Percentiles rank a stretch among this genome's conserved stretches.
Evolutionary conservation across 2,113 vertebrate species (phyloP).

Genomic region (Rhinolophus sinicus): DNA sequence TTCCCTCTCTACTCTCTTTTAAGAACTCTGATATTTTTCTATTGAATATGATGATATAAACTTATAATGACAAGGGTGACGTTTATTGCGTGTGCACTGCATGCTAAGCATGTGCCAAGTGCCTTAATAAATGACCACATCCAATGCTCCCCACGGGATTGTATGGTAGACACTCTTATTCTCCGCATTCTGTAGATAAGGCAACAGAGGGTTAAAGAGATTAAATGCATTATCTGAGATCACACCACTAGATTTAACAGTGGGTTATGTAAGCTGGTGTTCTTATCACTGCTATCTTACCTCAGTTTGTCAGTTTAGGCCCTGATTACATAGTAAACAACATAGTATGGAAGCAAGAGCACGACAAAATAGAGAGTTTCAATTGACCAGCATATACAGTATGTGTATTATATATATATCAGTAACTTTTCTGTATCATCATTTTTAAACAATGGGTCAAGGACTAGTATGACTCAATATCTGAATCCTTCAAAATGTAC

Average conservation of each 20-base stretch:
- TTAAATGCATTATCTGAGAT: neutral
- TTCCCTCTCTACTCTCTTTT: neutral
- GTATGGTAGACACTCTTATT: rapidly evolving
- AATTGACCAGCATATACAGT: neutral
- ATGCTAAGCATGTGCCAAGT: neutral
- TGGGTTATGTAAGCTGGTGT: rapidly evolving
- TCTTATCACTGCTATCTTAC: rapidly evolving
- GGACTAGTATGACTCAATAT: too few relatives aligned
- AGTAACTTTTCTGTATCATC: neutral
- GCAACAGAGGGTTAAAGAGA: neutral
- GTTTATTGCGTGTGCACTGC: too few relatives aligned
- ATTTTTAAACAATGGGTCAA: neutral
- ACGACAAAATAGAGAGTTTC: neutral
- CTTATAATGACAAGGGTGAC: neutral
- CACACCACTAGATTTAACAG: too few relatives aligned
- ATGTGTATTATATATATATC: rapidly evolving
- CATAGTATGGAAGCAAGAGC: neutral
- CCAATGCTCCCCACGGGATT: rapidly evolving
- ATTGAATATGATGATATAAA: neutral
- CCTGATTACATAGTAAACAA: neutral
- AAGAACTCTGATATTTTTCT: neutral
- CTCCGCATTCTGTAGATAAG: neutral
- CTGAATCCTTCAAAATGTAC: neutral
- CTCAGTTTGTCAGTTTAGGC: neutral
- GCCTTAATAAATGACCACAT: neutral